Evolutionary conservation across 2,797 vertebrate genomes (phyloP).

Genomic region (Pangasius larnaudii): DNA sequence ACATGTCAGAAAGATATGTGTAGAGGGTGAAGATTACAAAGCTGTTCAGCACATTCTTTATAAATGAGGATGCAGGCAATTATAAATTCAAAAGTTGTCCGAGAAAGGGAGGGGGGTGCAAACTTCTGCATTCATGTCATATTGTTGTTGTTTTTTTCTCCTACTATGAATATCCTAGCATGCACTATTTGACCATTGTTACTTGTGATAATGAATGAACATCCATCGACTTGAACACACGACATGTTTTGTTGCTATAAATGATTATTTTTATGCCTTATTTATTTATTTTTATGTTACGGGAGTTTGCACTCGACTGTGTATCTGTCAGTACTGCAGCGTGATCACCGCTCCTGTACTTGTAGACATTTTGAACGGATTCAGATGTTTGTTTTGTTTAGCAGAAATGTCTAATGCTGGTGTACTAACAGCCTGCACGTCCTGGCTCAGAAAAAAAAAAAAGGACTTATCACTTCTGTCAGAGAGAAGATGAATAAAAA

Average conservation of each 20-base stretch:
- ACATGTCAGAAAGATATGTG: not conserved
- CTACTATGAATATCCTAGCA: not conserved
- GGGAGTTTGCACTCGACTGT: not conserved
- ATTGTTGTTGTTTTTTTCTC: too few relatives aligned
- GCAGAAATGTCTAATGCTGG: not conserved
- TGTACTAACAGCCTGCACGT: not conserved
- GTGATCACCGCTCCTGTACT: not conserved
- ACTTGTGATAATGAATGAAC: too few relatives aligned
- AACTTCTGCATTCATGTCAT: not conserved
- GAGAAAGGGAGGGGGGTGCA: not conserved
- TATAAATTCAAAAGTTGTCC: not conserved
- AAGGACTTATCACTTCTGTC: conserved; percentile 20
- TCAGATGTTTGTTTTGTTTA: conserved; percentile 2
- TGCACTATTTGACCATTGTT: not conserved
- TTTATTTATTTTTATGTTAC: too few relatives aligned
- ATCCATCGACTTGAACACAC: not conserved
- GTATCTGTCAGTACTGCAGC: not conserved
- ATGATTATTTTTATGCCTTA: not conserved
- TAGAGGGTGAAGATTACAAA: not conserved
- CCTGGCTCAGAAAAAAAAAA: not conserved
- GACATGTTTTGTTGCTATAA: not conserved
- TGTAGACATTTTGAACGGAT: not conserved
- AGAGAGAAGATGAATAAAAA: conserved; percentile 29
- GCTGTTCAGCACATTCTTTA: not conserved
- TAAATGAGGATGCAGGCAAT: not conserved